These are phyloP conservation scores for Rhagoletis zephyria DNA, from an alignment of 1,140 invertebrate genomes.

Conservation along the genomic window DNA sequence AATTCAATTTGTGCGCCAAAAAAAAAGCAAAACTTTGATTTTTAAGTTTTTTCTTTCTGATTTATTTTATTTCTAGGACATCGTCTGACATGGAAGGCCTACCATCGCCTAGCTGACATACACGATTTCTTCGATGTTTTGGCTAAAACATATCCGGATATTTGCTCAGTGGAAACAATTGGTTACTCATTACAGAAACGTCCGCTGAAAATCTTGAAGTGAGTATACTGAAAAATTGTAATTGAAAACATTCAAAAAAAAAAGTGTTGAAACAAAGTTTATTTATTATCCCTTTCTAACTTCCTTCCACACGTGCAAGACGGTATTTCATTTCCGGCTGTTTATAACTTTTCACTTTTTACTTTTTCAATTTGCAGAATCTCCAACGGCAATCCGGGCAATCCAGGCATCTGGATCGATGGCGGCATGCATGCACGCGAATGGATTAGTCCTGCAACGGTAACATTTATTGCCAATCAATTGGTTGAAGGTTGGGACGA, in stretches of 20 bases:
- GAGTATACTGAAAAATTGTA: slow-evolving; percentile 46
- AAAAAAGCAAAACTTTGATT: background rate
- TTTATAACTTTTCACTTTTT: background rate
- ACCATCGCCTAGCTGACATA: slow-evolving; percentile 83
- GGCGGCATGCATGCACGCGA: slow-evolving; percentile 91
- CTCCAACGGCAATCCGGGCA: slow-evolving; percentile 77
- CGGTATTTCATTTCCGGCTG: background rate
- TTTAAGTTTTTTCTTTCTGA: too few species aligned
- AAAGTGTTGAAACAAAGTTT: slow-evolving; percentile 2
- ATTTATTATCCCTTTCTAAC: background rate
- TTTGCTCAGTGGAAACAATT: slow-evolving; percentile 81
- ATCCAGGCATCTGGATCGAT: slow-evolving; percentile 80
- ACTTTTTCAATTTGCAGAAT: slow-evolving; percentile 75
- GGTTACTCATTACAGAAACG: slow-evolving; percentile 84
- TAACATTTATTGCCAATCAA: slow-evolving; percentile 87
- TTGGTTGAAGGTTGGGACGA: slow-evolving; percentile 82
- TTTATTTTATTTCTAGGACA: slow-evolving; percentile 77
- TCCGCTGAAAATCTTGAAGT: slow-evolving; percentile 80
- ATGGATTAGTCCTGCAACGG: slow-evolving; percentile 91
- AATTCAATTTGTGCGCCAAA: slow-evolving; percentile 34
- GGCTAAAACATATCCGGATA: slow-evolving; percentile 80
- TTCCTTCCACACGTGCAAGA: background rate
- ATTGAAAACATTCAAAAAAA: slow-evolving; percentile 3
- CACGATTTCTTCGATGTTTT: slow-evolving; percentile 84
- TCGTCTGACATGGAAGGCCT: slow-evolving; percentile 86